Evolutionary conservation across 2,113 vertebrate genomes (phyloP).

Genomic region (Capreolus pygargus): DNA sequence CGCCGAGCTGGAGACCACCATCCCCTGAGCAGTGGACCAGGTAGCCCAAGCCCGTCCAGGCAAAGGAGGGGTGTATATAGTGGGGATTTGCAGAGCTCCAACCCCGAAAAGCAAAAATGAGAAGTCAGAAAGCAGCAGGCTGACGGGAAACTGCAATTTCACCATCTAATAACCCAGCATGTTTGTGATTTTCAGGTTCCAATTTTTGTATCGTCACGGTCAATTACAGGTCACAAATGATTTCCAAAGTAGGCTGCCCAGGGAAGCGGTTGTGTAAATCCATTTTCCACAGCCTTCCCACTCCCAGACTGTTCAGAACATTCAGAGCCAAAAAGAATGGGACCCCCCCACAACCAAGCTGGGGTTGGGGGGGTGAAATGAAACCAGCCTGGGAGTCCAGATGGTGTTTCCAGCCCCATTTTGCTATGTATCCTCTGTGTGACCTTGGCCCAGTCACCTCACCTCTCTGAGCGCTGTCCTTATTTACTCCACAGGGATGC

Average conservation of each 20-base stretch:
- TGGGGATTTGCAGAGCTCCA: neutral
- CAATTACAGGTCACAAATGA: slow-evolving; percentile 70
- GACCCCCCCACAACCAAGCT: neutral
- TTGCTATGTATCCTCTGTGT: neutral
- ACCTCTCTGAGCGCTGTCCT: neutral
- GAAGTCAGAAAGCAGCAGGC: neutral
- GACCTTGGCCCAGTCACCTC: neutral
- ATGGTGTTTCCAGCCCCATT: neutral
- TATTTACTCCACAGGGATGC: neutral
- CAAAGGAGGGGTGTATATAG: neutral
- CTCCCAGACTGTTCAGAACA: neutral
- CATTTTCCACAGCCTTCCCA: slow-evolving; percentile 14
- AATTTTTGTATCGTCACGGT: slow-evolving; percentile 43
- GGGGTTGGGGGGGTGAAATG: neutral
- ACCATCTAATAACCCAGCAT: slow-evolving; percentile 54
- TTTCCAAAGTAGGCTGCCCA: slow-evolving; percentile 57
- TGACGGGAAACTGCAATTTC: slow-evolving; percentile 56
- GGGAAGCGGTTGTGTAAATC: slow-evolving; percentile 47
- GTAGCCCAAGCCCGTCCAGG: neutral
- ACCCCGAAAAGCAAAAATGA: neutral
- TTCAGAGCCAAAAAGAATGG: neutral
- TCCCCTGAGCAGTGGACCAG: neutral
- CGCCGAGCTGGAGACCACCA: neutral
- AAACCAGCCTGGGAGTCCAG: neutral
- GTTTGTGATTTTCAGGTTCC: slow-evolving; percentile 63